Percentiles rank a stretch among this genome's conserved stretches.
phyloP scores from a whole-genome alignment of 2,888 invertebrate species.

The Tetrapedia diversipes region DNA sequence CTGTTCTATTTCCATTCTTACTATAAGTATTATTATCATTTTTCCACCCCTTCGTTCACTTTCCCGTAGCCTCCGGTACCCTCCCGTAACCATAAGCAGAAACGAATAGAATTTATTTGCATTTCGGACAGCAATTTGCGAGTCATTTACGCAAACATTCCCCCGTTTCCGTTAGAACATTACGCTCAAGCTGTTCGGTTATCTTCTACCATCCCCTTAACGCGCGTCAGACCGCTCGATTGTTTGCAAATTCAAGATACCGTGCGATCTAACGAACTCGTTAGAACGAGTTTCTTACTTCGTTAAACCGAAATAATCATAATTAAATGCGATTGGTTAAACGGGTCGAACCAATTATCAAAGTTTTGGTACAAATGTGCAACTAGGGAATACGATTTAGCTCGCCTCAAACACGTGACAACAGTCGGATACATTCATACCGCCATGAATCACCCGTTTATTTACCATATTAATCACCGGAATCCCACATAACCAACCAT shows the following conservation, averaged over 20 bases:
- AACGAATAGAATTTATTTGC: slow-evolving; percentile 66
- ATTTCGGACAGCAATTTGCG: slow-evolving; percentile 44
- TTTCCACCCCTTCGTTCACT: slow-evolving; percentile 1
- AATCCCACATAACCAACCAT: neutral
- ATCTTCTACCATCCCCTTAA: neutral
- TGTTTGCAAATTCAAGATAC: neutral
- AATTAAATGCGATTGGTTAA: too few species aligned
- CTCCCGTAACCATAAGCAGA: slow-evolving; percentile 15
- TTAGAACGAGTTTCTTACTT: too few species aligned
- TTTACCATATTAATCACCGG: neutral
- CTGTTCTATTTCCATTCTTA: slow-evolving; percentile 9
- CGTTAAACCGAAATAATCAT: too few species aligned
- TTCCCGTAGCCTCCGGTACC: slow-evolving; percentile 11
- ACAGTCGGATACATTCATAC: too few species aligned
- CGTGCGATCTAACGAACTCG: neutral
- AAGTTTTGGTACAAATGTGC: neutral
- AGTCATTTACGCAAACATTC: slow-evolving; percentile 62
- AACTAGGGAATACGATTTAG: neutral
- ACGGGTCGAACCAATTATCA: neutral
- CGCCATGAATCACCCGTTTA: neutral
- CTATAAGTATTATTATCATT: slow-evolving; percentile 1
- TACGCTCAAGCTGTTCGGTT: slow-evolving; percentile 1
- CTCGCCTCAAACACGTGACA: neutral
- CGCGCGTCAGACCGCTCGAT: neutral
- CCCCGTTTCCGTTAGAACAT: slow-evolving; percentile 37